Evolutionary conservation across 2,113 vertebrate genomes (phyloP), one percentile per base, ranked within the genome.

Genomic region (Argyrosomus japonicus): DNA sequence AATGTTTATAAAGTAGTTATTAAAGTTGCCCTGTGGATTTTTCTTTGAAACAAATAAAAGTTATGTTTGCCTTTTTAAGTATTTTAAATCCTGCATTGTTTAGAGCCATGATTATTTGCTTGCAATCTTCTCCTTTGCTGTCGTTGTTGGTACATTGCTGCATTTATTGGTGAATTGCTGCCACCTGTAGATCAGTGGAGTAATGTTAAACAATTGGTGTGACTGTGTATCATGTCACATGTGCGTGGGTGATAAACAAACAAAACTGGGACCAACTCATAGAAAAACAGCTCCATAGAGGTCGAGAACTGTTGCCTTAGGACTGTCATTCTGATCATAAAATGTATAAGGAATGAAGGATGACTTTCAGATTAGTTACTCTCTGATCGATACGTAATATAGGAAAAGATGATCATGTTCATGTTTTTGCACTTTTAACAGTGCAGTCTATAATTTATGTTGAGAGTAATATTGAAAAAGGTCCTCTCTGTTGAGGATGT

Each of bases 381-480:
- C 17, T 47, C 5, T 27, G 18, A 64, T 53, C 21, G n/a, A n/a
- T n/a, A n/a, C 29, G 18, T n/a, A 68, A 40, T 56, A 7, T 15
- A 58, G 5, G 11, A 36, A 77, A 43, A 63, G 1, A 50, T 32
- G 58, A 62, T 15, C 0, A 57, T 47, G 5, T 47, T 57, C 18
- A 32, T 76, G 48, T 14, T 75, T 54, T 25, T 45, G 11, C 25
- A 25, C 29, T 0, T 29, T 5, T 18, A 18, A 6, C 14, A 67
- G 2, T 18, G 58, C 14, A 43, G 25, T n/a, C 15, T 19, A 14
- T 64, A 58, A 70, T 40, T 50, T 27, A 29, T 23, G 18, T 43
- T 21, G 47, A 58, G 40, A 74, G 13, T 68, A 25, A 77, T 51
- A 50, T 36, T 40, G 19, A 51, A 57, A 73, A 72, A 83, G 25